A percentile compares a stretch with the other conserved stretches of the same genome.
phyloP scores from a whole-genome alignment of 2,113 vertebrate genomes.

The Melanerpes aurifrons region DNA sequence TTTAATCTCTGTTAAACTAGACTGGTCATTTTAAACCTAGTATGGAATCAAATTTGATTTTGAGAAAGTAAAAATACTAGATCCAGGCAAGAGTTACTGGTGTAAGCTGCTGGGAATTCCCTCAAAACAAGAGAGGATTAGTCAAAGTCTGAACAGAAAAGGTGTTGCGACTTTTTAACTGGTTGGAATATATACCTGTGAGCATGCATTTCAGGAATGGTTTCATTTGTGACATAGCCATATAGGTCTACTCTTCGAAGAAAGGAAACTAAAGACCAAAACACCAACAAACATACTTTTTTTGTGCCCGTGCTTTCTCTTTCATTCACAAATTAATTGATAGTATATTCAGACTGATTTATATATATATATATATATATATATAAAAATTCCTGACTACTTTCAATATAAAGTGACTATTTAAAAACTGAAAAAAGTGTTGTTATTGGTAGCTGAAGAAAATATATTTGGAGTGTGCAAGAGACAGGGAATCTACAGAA shows the following conservation, averaged over 20 bases:
- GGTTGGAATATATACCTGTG: neutral
- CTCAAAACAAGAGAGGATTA: neutral
- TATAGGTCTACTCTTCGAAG: neutral
- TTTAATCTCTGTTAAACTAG: neutral
- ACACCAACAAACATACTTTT: neutral
- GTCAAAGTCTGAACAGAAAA: neutral
- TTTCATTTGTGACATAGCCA: neutral
- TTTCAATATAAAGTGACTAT: neutral
- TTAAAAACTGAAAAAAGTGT: neutral
- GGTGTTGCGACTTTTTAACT: neutral
- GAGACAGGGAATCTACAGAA: neutral
- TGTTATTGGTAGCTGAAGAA: neutral
- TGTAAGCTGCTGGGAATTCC: neutral
- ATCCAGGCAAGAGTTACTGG: neutral
- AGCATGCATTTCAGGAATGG: neutral
- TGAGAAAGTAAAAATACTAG: neutral
- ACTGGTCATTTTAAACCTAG: neutral
- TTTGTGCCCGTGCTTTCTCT: neutral
- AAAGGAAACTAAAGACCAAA: no score
- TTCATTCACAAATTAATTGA: neutral
- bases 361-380: neutral
- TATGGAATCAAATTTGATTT: neutral
- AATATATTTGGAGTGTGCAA: neutral
- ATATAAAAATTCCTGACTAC: neutral
- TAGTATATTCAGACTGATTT: neutral